Percentiles rank a stretch among this genome's conserved stretches.
phyloP scores from a whole-genome alignment of 2,797 vertebrate genomes.

The Cephalopachus bancanus region DNA sequence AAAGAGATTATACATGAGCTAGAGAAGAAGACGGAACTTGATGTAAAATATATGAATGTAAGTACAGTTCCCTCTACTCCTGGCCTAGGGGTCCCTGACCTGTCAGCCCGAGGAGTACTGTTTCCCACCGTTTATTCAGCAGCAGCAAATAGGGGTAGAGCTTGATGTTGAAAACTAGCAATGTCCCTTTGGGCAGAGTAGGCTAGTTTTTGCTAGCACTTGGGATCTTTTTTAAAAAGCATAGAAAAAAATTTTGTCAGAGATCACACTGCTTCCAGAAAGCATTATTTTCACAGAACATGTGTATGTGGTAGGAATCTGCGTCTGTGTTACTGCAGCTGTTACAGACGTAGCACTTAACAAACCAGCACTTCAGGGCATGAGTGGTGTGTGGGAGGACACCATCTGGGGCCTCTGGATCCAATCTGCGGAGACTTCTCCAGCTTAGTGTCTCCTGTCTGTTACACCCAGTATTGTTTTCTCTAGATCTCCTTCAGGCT shows the following conservation, averaged over 20 bases:
- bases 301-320: too few species aligned
- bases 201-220: background rate
- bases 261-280: background rate
- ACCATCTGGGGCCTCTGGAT: background rate
- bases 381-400: fast-evolving
- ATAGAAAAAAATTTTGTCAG: background rate
- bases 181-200: background rate
- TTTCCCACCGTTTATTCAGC: too few species aligned
- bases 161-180: background rate
- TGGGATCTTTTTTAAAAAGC: slow-evolving; percentile 8
- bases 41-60: slow-evolving; percentile 99
- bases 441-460: background rate
- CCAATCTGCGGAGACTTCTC: background rate
- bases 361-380: fast-evolving
- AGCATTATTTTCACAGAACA: background rate
- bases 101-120: background rate
- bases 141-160: background rate
- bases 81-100: background rate
- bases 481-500: too few species aligned
- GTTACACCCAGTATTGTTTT: background rate
- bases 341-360: background rate
- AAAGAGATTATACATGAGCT: slow-evolving; percentile 95
- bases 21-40: slow-evolving; percentile 98
- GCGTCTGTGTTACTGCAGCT: background rate
- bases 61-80: slow-evolving; percentile 84